Evolutionary conservation across 1,140 invertebrate genomes (phyloP).

Genomic region (Caligus rogercresseyi): DNA sequence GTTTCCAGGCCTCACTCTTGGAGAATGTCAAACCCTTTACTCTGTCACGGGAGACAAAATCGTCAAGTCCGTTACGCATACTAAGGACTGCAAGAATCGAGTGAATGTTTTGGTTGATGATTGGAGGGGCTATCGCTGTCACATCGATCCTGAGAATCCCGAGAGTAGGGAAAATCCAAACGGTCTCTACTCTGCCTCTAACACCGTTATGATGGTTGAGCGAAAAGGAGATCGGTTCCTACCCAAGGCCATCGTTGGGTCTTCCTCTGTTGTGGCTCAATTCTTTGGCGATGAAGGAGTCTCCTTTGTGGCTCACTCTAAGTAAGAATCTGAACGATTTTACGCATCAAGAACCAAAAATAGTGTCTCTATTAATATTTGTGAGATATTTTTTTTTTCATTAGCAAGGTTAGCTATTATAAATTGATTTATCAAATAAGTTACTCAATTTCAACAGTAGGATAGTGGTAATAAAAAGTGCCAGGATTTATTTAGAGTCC

Average conservation of each 20-base stretch:
- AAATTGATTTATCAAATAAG: too few relatives aligned
- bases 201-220: constrained; percentile 7
- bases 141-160: constrained; percentile 4
- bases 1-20: constrained; percentile 9
- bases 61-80: constrained; percentile 8
- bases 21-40: constrained; percentile 14
- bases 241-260: not conserved
- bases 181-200: not conserved
- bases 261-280: constrained; percentile 1
- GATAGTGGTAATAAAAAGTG: too few relatives aligned
- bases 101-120: constrained; percentile 7
- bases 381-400: too few relatives aligned
- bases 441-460: too few relatives aligned
- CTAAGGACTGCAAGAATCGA: constrained; percentile 7
- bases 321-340: not conserved
- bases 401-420: too few relatives aligned
- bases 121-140: constrained; percentile 11
- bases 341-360: too few relatives aligned
- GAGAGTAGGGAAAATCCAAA: not conserved
- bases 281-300: constrained; percentile 16
- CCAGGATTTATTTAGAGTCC: too few relatives aligned
- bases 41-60: constrained; percentile 1
- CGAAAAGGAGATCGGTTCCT: not conserved
- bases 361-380: too few relatives aligned
- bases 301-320: not conserved